Evolutionary conservation across 2,113 vertebrate genomes (phyloP), one percentile per base, ranked within the genome.

Genomic region (Heteronetta atricapilla): DNA sequence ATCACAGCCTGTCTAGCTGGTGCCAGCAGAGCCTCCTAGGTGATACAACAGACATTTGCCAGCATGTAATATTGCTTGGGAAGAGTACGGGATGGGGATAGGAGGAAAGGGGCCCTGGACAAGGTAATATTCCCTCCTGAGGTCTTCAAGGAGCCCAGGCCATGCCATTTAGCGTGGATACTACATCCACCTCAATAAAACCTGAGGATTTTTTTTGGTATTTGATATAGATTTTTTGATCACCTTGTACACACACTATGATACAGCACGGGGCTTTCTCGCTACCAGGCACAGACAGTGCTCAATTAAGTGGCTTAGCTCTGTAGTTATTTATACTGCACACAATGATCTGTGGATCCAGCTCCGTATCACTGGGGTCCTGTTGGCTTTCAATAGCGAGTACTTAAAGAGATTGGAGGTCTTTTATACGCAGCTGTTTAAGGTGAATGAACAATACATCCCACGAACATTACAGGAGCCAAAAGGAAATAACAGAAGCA

Each of bases 231-330:
- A 64, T 88, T 94, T 92, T 84, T 55, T 59, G 19, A 23, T 78
- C 81, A 44, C 26, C 48, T 79, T 74, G 63, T 26, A 29, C 56
- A 56, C 81, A 50, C n/a, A 34, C 52, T 33, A 28, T 38, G 73
- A 22, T 70, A 73, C 20, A 68, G 72, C 46, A 60, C 83, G 63
- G 83, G 55, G 69, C 56, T 87, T 70, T 33, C 79, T 63, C 29
- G 44, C 88, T 68, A 56, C 36, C 21, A 70, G 76, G 70, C 80
- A 80, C 90, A 92, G 87, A 28, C 82, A 85, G 89, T 13, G 53
- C 85, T 88, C 93, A 95, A 97, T 96, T 55, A 94, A 96, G 89
- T 74, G 69, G 46, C 86, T 93, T 42, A 50, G 76, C 74, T 11
- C 20, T 11, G 77, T 33, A 74, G 81, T 82, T 89, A 89, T 92